Conservation (phyloP, 1,140 invertebrate species). For the Leptestheria dahalacensis region DNA sequence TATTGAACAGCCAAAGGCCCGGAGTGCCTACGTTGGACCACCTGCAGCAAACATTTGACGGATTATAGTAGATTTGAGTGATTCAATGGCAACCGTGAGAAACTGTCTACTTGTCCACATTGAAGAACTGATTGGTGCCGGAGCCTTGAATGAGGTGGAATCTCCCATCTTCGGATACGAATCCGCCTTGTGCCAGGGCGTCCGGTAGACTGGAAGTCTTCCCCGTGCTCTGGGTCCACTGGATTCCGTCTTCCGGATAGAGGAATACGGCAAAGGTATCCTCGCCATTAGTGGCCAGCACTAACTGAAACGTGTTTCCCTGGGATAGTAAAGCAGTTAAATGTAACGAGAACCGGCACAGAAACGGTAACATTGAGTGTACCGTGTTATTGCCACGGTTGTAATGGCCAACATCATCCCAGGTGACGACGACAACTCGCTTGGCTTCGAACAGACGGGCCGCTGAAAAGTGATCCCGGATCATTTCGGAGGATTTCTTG, state of each 20-base stretch:
- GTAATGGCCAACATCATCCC: slow-evolving; percentile 54
- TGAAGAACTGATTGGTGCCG: slow-evolving; percentile 66
- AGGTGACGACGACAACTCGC: slow-evolving; percentile 54
- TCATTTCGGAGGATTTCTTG: slow-evolving; percentile 43
- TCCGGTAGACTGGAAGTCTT: slow-evolving; percentile 50
- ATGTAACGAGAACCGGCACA: background rate
- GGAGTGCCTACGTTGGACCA: slow-evolving; percentile 65
- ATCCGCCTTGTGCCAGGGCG: slow-evolving; percentile 70
- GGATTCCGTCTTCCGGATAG: slow-evolving; percentile 71
- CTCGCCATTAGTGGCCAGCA: slow-evolving; percentile 61
- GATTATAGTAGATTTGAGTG: slow-evolving; percentile 1
- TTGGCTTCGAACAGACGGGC: slow-evolving; percentile 47
- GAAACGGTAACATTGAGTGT: slow-evolving; percentile 9
- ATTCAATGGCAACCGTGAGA: slow-evolving; percentile 5
- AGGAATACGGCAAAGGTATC: slow-evolving; percentile 70
- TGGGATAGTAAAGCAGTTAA: slow-evolving; percentile 23
- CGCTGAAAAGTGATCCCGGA: slow-evolving; percentile 52
- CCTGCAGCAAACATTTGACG: slow-evolving; percentile 34
- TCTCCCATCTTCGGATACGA: slow-evolving; percentile 62
- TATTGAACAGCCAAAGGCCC: slow-evolving; percentile 68
- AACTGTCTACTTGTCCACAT: slow-evolving; percentile 45
- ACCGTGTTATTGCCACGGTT: slow-evolving; percentile 40
- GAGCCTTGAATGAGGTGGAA: slow-evolving; percentile 58
- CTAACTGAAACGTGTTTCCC: slow-evolving; percentile 66
- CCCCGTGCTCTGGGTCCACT: slow-evolving; percentile 67